Evolutionary conservation across 2,797 vertebrate genomes (phyloP).

Genomic region (Hemibagrus guttatus): DNA sequence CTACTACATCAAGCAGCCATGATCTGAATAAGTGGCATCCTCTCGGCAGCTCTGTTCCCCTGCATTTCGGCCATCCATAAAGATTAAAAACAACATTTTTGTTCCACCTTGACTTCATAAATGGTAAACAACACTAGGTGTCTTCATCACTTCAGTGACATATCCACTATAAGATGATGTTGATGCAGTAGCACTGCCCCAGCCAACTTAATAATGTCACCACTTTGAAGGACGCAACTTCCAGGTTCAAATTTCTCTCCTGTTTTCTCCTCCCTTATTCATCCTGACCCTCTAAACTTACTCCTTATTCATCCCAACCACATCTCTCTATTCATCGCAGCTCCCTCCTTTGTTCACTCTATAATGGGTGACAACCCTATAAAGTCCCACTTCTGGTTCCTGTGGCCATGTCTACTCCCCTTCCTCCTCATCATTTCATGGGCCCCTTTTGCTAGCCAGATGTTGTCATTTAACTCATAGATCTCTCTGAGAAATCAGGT

Average conservation of each 20-base stretch:
- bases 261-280: not conserved
- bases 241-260: not conserved
- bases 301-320: not conserved
- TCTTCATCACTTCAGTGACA: not conserved
- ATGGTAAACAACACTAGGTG: not conserved
- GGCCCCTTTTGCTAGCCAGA: not conserved
- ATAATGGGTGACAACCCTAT: not conserved
- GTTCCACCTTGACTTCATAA: not conserved
- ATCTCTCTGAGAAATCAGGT: not conserved
- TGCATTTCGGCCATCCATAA: not conserved
- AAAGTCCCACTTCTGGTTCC: not conserved
- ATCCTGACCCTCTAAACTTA: not conserved
- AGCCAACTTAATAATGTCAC: not conserved
- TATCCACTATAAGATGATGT: not conserved
- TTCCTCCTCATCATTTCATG: not conserved
- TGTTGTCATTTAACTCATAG: not conserved
- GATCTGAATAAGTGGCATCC: not conserved
- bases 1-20: not conserved
- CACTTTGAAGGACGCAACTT: not conserved
- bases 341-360: not conserved
- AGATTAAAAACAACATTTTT: not conserved
- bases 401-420: not conserved
- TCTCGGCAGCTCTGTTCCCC: not conserved
- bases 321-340: not conserved
- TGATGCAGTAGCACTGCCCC: not conserved